A percentile compares a stretch with the other conserved stretches of the same genome.
Evolutionary conservation across 2,888 invertebrate species (phyloP).

Genomic region (Tiliacea citrago): DNA sequence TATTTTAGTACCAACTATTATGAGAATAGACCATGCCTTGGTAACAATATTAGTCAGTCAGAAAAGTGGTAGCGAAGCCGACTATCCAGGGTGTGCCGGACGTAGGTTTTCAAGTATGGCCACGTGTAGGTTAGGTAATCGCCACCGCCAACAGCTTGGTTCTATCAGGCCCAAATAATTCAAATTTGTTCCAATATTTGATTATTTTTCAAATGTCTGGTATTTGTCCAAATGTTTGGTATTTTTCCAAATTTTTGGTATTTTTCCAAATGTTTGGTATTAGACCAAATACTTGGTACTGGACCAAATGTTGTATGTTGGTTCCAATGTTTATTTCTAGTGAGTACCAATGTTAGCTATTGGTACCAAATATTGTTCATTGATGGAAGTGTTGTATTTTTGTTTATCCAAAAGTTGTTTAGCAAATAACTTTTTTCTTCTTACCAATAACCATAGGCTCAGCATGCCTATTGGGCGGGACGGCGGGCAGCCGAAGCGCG

Average conservation of each 20-base stretch:
- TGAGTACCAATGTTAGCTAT: too few relatives aligned
- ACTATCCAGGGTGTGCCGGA: too few relatives aligned
- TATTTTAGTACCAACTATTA: too few relatives aligned
- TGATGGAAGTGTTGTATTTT: background rate
- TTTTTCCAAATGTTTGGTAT: too few relatives aligned
- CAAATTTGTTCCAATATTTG: background rate
- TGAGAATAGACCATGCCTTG: background rate
- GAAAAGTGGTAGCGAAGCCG: background rate
- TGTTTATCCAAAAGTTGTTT: too few relatives aligned
- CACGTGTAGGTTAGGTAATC: background rate
- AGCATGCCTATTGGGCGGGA: slow-evolving; percentile 73
- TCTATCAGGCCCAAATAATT: background rate
- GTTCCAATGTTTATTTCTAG: background rate
- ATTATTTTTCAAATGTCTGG: background rate
- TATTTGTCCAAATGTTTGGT: background rate
- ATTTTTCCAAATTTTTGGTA: background rate
- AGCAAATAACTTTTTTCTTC: slow-evolving; percentile 1
- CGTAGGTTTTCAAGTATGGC: background rate
- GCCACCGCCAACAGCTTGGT: background rate
- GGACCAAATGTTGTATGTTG: background rate
- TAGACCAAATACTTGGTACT: background rate
- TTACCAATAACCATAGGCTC: slow-evolving; percentile 77
- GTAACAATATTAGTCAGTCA: background rate
- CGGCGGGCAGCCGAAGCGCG: slow-evolving; percentile 79
- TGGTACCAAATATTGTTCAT: background rate